Evolutionary conservation across 2,113 vertebrate genomes (phyloP).

Genomic region (mouse (Mus musculus)): GRCm39 chr5:73428001-73428500

Average conservation of each 20-base stretch:
- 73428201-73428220: neutral
- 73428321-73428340: neutral
- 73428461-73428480: neutral
- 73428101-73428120: slow-evolving; percentile 76
- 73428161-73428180: slow-evolving; percentile 59
- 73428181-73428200: slow-evolving; percentile 37
- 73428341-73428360: neutral
- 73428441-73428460: neutral
- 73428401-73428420: neutral
- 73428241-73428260: neutral
- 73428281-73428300: neutral
- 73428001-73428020: slow-evolving; percentile 66
- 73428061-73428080: slow-evolving; percentile 78
- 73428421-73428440: neutral
- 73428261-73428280: neutral
- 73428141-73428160: slow-evolving; percentile 70
- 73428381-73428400: neutral
- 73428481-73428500: neutral
- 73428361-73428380: neutral
- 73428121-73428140: slow-evolving; percentile 72
- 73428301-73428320: neutral
- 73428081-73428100: slow-evolving; percentile 65
- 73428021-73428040: slow-evolving; percentile 66
- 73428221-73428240: neutral
- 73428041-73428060: slow-evolving; percentile 75